These are phyloP conservation scores for Argentina silus DNA, from an alignment of 2,797 vertebrate genomes.

Conservation along the genomic window DNA sequence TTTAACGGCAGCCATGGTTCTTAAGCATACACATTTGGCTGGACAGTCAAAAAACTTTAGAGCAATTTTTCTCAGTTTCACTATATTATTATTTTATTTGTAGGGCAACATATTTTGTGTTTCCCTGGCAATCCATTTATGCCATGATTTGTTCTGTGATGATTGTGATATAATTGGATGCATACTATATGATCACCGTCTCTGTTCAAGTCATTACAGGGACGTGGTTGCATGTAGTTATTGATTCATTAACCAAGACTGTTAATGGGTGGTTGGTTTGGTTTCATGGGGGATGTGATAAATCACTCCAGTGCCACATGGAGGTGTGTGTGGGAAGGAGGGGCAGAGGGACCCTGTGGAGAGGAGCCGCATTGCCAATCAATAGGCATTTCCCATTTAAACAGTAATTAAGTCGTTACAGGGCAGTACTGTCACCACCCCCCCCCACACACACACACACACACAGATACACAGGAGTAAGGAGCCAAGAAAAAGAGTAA, in stretches of 20 bases:
- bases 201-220: conserved; percentile 28
- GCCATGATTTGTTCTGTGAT: conserved; percentile 44
- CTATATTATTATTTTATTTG: too few relatives aligned
- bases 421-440: conserved; percentile 39
- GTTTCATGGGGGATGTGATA: conserved; percentile 31
- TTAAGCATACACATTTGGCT: too few relatives aligned
- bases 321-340: conserved; percentile 6
- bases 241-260: conserved; percentile 63
- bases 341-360: conserved; percentile 34
- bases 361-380: conserved; percentile 56
- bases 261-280: conserved; percentile 41
- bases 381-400: conserved; percentile 71
- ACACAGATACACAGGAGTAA: conserved; percentile 7
- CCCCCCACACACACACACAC: conserved; percentile 5
- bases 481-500: conserved; percentile 12
- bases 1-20: too few relatives aligned
- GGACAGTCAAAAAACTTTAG: too few relatives aligned
- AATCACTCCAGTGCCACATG: conserved; percentile 38
- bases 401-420: conserved; percentile 72
- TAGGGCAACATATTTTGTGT: neutral
- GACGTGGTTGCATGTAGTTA: conserved; percentile 46
- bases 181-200: conserved; percentile 49
- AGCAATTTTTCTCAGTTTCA: too few relatives aligned
- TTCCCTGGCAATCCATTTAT: neutral
- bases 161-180: conserved; percentile 48